These are phyloP conservation scores for Phainopepla nitens DNA, from an alignment of 2,113 vertebrate genomes.

Conservation along the genomic window DNA sequence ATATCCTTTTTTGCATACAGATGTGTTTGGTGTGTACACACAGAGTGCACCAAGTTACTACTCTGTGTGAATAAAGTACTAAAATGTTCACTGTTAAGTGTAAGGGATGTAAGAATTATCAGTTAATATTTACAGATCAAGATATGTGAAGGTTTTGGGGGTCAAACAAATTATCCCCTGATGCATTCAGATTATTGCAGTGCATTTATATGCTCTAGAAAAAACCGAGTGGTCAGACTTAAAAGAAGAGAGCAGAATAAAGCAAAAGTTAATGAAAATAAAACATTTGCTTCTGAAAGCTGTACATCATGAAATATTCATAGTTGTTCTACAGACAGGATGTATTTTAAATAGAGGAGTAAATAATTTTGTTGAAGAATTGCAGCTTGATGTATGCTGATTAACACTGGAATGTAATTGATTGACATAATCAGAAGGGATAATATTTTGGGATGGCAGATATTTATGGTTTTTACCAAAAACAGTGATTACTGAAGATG, in stretches of 20 bases:
- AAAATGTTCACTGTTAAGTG: background rate
- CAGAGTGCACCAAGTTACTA: background rate
- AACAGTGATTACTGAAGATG: background rate
- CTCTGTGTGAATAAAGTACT: background rate
- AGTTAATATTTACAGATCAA: background rate
- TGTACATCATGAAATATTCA: conserved; percentile 11
- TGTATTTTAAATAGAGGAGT: background rate
- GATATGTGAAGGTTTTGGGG: background rate
- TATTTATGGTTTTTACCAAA: background rate
- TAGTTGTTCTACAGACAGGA: background rate
- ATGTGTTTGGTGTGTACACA: background rate
- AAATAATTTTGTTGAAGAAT: background rate
- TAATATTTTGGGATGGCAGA: background rate
- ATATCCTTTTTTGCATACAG: background rate
- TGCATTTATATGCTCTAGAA: background rate
- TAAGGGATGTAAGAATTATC: background rate
- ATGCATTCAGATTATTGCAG: background rate
- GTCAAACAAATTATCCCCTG: background rate
- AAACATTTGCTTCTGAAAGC: background rate
- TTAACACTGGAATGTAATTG: background rate
- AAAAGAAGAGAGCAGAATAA: background rate
- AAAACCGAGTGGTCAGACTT: background rate
- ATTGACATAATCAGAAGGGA: background rate
- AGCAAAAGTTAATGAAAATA: conserved; percentile 15
- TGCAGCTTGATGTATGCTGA: background rate